Evolutionary conservation across 2,797 vertebrate species (phyloP).

Genomic region (Rhinatrema bivittatum): DNA sequence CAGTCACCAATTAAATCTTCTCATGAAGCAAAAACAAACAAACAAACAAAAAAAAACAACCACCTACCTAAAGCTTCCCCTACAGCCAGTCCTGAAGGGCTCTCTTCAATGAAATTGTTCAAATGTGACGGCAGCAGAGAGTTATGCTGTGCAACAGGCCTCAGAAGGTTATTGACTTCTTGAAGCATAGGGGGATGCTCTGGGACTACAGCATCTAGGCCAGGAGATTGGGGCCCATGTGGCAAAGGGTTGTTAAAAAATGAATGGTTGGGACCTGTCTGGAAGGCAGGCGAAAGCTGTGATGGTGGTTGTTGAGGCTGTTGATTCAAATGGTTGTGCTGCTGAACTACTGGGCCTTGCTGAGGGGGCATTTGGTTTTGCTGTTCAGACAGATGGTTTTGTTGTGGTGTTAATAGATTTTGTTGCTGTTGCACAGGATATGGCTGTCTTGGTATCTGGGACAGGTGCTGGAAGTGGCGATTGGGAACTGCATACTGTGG

Average conservation of each 20-base stretch:
- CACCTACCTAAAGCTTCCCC: conserved; percentile 82
- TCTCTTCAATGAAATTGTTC: conserved; percentile 86
- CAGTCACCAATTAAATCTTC: too few relatives aligned
- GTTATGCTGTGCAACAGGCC: conserved; percentile 65
- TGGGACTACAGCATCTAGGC: conserved; percentile 62
- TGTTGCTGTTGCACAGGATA: conserved; percentile 72
- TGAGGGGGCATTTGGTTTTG: conserved; percentile 65
- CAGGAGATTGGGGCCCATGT: conserved; percentile 82
- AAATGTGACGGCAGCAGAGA: conserved; percentile 74
- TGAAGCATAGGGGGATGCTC: conserved; percentile 63
- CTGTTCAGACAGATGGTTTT: conserved; percentile 59
- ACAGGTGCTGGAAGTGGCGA: conserved; percentile 68
- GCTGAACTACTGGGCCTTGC: conserved; percentile 56
- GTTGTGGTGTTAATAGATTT: conserved; percentile 60
- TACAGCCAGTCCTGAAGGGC: conserved; percentile 64
- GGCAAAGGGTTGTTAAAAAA: conserved; percentile 76
- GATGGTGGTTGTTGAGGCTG: conserved; percentile 51
- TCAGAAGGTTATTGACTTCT: conserved; percentile 70
- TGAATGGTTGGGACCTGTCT: conserved; percentile 57
- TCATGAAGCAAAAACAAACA: too few relatives aligned
- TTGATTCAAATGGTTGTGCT: conserved; percentile 59
- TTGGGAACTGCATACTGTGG: conserved; percentile 67
- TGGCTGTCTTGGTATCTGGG: conserved; percentile 74
- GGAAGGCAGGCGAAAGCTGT: conserved; percentile 63
- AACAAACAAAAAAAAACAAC: conserved; percentile 26